Evolutionary conservation across 2,797 vertebrate species (phyloP), one percentile per base, ranked within the genome.

Genomic region (Oryzias sinensis): DNA sequence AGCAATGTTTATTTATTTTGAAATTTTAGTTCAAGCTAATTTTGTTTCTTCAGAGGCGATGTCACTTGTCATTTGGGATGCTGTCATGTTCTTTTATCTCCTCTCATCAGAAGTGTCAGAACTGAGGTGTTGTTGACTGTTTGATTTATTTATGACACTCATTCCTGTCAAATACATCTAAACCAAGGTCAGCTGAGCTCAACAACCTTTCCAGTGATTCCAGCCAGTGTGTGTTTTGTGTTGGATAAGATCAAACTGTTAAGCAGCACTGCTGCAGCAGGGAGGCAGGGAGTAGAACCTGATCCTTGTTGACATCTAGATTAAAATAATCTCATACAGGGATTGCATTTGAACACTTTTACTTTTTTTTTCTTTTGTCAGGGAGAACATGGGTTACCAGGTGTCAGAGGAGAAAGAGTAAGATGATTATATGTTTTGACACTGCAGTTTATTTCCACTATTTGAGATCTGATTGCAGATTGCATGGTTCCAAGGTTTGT

Each of bases 331-430:
- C 2, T 6, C 6, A 1, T 57, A 44, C 14, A 5, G 9, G 47
- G 49, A 58, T 5, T 43, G 1, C 0, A 53, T 50, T 51, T 27
- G 1, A 56, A 54, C 48, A 15, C 5, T 1, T 0, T 18, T 3
- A 56, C 9, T 44, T 56, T 52, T 2, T 54, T 56, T 33, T 29
- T 13, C 14, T 50, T 71, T 14, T 70, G 60, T 62, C 80, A 97
- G 95, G 95, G 95, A 11, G 91, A 93, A 44, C 87, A 62, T 2
- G 95, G 95, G 4, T 44, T 88, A 61, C 64, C 81, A 66, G 95
- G 95, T 70, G 56, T 87, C 66, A 93, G 89, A 77, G 95, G 95
- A 84, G 94, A 96, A 46, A 87, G 90, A 83, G 95, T 97, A 93
- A 82, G 88, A 56, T 14, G 15, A 43, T 4, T 15, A 20, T 29